Evolutionary conservation across 2,797 vertebrate species (phyloP).

Genomic region (Anguilla megastoma): DNA sequence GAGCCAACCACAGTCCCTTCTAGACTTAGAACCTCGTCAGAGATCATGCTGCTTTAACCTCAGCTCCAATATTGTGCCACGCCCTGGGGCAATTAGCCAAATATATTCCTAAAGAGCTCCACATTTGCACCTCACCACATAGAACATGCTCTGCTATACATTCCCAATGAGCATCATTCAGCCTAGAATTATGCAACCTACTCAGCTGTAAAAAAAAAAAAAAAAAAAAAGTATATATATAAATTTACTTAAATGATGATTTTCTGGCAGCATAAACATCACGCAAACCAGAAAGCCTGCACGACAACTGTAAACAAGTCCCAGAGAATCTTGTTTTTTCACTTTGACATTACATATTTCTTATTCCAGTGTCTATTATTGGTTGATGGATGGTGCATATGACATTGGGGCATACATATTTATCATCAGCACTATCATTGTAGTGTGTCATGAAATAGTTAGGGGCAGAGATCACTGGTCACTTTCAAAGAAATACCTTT

Average conservation of each 20-base stretch:
- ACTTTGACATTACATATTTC: background rate
- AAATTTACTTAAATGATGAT: background rate
- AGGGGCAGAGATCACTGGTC: slow-evolving; percentile 19
- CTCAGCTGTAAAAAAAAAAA: background rate
- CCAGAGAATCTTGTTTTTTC: background rate
- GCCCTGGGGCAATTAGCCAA: background rate
- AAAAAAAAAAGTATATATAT: background rate
- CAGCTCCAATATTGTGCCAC: background rate
- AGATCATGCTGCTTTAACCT: background rate
- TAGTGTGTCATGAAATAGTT: background rate
- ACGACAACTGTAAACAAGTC: background rate
- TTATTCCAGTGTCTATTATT: background rate
- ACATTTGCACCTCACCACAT: background rate
- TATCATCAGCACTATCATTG: background rate
- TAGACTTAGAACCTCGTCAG: background rate
- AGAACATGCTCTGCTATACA: background rate
- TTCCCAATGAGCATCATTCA: background rate
- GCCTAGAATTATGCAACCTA: background rate
- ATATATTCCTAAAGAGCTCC: background rate
- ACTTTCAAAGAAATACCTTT: slow-evolving; percentile 31
- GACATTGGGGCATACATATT: background rate
- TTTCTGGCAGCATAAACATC: background rate
- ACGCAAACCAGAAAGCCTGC: background rate
- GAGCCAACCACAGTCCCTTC: too few relatives aligned
- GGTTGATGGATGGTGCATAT: background rate